Percentiles rank a stretch among this genome's conserved stretches.
These are phyloP conservation scores for Anadara kagoshimensis DNA, from an alignment of 1,140 invertebrate genomes.

Conservation along the genomic window DNA sequence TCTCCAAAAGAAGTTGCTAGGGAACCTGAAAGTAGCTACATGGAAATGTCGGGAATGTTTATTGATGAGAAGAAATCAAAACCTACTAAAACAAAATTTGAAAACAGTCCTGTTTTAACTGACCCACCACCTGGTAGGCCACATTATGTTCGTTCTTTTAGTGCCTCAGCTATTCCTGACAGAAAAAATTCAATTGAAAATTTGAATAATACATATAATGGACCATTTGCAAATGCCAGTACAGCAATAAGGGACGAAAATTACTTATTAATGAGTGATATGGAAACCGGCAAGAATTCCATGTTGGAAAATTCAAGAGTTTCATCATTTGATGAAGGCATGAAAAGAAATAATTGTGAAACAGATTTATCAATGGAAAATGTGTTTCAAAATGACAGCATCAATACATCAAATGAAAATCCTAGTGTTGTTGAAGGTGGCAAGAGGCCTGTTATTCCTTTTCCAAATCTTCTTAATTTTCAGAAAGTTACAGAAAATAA, in stretches of 20 bases:
- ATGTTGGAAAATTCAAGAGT: too few species aligned
- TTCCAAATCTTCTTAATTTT: slow-evolving; percentile 57
- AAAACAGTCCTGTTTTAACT: background rate
- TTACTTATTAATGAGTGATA: slow-evolving; percentile 49
- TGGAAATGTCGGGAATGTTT: slow-evolving; percentile 60
- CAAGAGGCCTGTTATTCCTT: slow-evolving; percentile 44
- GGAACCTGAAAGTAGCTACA: slow-evolving; percentile 45
- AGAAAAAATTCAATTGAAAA: slow-evolving; percentile 19
- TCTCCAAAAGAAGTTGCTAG: background rate
- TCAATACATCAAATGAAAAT: slow-evolving; percentile 14
- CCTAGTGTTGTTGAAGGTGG: background rate
- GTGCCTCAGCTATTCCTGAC: slow-evolving; percentile 40
- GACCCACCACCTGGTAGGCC: slow-evolving; percentile 23
- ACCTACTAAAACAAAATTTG: background rate
- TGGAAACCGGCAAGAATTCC: slow-evolving; percentile 7
- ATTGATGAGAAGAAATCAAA: slow-evolving; percentile 24
- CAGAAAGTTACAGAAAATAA: slow-evolving; percentile 33
- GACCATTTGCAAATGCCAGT: slow-evolving; percentile 4
- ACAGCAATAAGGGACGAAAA: slow-evolving; percentile 50
- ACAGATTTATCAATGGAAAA: slow-evolving; percentile 9
- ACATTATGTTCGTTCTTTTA: slow-evolving; percentile 43
- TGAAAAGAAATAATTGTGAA: slow-evolving; percentile 11
- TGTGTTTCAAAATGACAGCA: background rate
- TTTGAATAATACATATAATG: slow-evolving; percentile 41
- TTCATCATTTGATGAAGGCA: background rate